Evolutionary conservation across 2,113 vertebrate species (phyloP), one percentile per base, ranked within the genome.

Genomic region (Pithys albifrons): DNA sequence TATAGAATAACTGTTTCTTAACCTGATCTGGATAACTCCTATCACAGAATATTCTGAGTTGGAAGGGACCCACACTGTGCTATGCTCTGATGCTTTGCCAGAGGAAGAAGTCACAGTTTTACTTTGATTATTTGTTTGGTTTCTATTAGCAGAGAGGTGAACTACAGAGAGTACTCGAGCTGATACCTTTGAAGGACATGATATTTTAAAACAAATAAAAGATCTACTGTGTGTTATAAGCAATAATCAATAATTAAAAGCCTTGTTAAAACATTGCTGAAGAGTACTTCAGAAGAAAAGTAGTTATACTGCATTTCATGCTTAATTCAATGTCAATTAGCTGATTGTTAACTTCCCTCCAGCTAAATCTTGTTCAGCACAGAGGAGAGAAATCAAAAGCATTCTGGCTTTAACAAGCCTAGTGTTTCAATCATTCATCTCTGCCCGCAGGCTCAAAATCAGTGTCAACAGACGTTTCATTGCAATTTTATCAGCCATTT

Each of bases 271-370:
- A 98, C 96, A 95, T 97, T 96, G 96, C 96, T 97, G 93, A 97
- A 97, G 97, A 97, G 96, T 77, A 96, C 97, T 98, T 98, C 98
- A 98, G 98, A 98, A 98, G 97, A 98, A 98, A 98, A 98, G 98
- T 97, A 98, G 98, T 98, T 98, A 97, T 98, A 98, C 97, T 99
- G 98, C 98, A 98, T 99, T 99, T 99, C 98, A 99, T 99, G 99
- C 98, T 99, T 99, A 99, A 99, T 99, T 99, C 99, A 98, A 98
- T 99, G 99, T 99, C 99, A 99, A 99, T 99, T 99, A 99, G 98
- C 98, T 98, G 98, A 99, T 99, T 99, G 98, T 98, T 99, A 99
- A 98, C 98, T 99, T 99, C 99, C 99, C 99, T 99, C 98, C 97
- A 99, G 99, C 98, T 96, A 98, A 99, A 99, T 98, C 98, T 98